Percentiles rank a stretch among this genome's conserved stretches.
These are phyloP conservation scores for Darevskia nairensis DNA, from an alignment of 2,797 vertebrate species.

Conservation along the genomic window DNA sequence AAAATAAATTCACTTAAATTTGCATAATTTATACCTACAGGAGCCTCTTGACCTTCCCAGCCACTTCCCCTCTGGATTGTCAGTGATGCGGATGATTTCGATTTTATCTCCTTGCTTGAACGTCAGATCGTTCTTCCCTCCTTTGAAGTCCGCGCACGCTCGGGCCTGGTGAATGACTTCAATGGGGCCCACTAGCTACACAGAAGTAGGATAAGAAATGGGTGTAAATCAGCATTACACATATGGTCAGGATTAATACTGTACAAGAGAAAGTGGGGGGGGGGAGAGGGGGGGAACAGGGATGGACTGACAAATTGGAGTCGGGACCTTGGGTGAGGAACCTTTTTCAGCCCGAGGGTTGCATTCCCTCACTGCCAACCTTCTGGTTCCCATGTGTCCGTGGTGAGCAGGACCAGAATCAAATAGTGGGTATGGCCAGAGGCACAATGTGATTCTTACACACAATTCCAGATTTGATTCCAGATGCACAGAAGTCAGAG, in stretches of 20 bases:
- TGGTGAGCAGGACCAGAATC: too few species aligned
- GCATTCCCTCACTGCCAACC: too few species aligned
- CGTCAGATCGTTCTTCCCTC: conserved; percentile 85
- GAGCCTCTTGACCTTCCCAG: conserved; percentile 86
- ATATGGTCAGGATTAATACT: background rate
- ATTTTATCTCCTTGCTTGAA: conserved; percentile 87
- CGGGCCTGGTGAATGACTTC: conserved; percentile 85
- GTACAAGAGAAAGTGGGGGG: too few species aligned
- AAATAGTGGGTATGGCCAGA: too few species aligned
- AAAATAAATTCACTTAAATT: background rate
- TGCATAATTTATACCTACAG: conserved; percentile 80
- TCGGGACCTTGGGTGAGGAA: too few species aligned
- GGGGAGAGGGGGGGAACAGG: too few species aligned
- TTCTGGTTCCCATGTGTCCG: too few species aligned
- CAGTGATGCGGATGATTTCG: conserved; percentile 88
- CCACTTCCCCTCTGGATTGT: conserved; percentile 94
- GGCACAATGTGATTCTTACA: too few species aligned
- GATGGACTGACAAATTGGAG: background rate
- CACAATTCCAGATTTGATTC: too few species aligned
- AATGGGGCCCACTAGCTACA: conserved; percentile 83
- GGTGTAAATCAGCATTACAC: background rate
- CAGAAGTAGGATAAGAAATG: background rate
- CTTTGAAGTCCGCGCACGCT: conserved; percentile 81
- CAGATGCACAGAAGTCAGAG: too few species aligned
- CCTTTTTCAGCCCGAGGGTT: too few species aligned